Evolutionary conservation across 35 echinoderm and acorn worm species (phyloP), one percentile per base, ranked within the genome.

Genomic region (Lytechinus variegatus): DNA sequence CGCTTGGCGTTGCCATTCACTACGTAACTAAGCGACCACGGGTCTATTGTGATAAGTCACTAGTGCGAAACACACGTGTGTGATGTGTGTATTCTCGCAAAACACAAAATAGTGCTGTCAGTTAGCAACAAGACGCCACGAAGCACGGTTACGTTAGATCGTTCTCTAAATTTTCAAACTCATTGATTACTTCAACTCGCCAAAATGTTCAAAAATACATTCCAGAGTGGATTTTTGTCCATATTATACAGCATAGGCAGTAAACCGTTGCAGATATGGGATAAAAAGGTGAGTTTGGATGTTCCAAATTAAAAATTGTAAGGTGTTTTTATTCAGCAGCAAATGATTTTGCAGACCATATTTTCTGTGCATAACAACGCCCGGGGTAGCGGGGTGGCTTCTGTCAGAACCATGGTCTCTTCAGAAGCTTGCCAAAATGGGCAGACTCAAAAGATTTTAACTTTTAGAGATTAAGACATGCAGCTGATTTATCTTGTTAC

Each of bases 191-290:
- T 54, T 92, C 89, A 92, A 52, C 52, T 52, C 91, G 24, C 87
- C 94, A 99, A 99, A 91, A 99, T 99, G 98, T 99, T 99, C 93
- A 99, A 99, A 97, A 99, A 99, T 87, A 99, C 98, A 87, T 99
- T 99, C 90, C 98, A 99, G 89, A 97, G 97, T 86, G 97, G 98
- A 94, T 99, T 99, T 96, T 95, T 99, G 87, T 99, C 98, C 33
- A 99, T 99, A 96, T 97, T 99, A 94, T 99, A 99, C 95, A 97
- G 96, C 95, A 99, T 99, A 96, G 98, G 98, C 13, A 99, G 98
- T 79, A 99, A 99, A 94, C 98, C 98, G 2, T 94, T 99, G 88
- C 97, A 99, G 86, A 97, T 99, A 87, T 99, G 98, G 98, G 96
- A 96, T 86, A 99, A 96, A 90, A 97, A 97, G 95, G 97, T 97